Percentiles rank a stretch among this genome's conserved stretches.
Evolutionary conservation across 2,888 invertebrate species (phyloP).

Genomic region (Odontothrips loti): DNA sequence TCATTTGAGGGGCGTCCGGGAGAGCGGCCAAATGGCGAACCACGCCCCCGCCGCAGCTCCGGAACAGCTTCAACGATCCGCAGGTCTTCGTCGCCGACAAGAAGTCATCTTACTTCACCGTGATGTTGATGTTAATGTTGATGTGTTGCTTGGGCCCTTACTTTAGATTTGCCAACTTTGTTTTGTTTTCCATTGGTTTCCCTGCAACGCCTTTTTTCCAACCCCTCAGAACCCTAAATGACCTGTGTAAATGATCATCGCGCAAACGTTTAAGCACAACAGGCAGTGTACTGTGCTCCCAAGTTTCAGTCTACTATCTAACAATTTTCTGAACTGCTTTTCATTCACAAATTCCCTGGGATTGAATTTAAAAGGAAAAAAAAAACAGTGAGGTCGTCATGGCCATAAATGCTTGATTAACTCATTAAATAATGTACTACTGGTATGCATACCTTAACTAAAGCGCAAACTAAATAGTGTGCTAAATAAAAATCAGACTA

Average conservation of each 20-base stretch:
- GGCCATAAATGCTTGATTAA: not conserved
- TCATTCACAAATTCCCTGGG: not conserved
- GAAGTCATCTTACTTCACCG: not conserved
- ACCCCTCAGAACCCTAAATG: too few species aligned
- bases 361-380: slow-evolving; percentile 8
- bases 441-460: not conserved
- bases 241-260: too few species aligned
- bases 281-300: too few species aligned
- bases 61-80: not conserved
- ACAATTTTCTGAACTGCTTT: not conserved
- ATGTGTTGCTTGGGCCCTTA: not conserved
- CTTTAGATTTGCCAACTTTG: not conserved
- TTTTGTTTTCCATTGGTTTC: slow-evolving; percentile 3
- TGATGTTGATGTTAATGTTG: not conserved
- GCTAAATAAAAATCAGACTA: not conserved
- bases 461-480: slow-evolving; percentile 13
- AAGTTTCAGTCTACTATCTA: too few species aligned
- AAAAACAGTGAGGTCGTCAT: not conserved
- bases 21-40: not conserved
- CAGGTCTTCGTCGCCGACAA: not conserved
- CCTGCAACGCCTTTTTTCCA: too few species aligned
- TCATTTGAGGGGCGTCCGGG: not conserved
- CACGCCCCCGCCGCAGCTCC: not conserved
- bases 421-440: not conserved
- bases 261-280: too few species aligned